phyloP scores from a whole-genome alignment of 92 coral and sea anemone genomes.

The Umimayanthus chanpuru region DNA sequence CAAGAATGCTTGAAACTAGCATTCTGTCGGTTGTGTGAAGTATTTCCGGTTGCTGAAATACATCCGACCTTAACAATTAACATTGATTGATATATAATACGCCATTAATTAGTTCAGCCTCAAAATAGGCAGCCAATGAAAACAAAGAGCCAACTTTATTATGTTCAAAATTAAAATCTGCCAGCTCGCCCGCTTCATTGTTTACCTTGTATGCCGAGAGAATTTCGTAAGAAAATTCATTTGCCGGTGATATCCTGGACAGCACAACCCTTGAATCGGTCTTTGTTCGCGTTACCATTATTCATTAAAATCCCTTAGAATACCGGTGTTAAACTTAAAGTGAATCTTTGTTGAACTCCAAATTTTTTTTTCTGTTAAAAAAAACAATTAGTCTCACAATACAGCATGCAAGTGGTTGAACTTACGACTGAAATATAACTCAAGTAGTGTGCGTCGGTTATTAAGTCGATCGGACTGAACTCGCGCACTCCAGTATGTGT shows the following conservation, averaged over 20 bases:
- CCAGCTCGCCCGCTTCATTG: slow-evolving; percentile 23
- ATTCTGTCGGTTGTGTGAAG: slow-evolving; percentile 8
- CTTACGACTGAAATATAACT: background rate
- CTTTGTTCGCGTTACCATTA: background rate
- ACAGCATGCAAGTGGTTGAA: background rate
- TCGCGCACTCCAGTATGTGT: slow-evolving; percentile 9
- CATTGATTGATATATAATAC: slow-evolving; percentile 67
- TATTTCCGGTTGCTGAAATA: slow-evolving; percentile 26
- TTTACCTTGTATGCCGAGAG: background rate
- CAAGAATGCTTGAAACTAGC: background rate
- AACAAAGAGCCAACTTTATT: slow-evolving; percentile 37
- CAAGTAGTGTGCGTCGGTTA: background rate
- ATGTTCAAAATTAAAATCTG: slow-evolving; percentile 26
- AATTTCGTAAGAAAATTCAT: background rate
- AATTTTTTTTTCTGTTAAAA: background rate
- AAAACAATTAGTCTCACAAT: background rate
- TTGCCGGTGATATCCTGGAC: background rate
- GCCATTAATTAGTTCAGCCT: slow-evolving; percentile 58
- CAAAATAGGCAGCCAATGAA: slow-evolving; percentile 59
- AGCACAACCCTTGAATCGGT: background rate
- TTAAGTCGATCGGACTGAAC: background rate
- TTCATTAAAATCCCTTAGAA: background rate
- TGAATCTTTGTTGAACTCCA: background rate
- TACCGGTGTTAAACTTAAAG: background rate
- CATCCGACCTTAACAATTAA: slow-evolving; percentile 52